phyloP scores from a whole-genome alignment of 2,113 vertebrate species.

The Triplophysa dalaica region DNA sequence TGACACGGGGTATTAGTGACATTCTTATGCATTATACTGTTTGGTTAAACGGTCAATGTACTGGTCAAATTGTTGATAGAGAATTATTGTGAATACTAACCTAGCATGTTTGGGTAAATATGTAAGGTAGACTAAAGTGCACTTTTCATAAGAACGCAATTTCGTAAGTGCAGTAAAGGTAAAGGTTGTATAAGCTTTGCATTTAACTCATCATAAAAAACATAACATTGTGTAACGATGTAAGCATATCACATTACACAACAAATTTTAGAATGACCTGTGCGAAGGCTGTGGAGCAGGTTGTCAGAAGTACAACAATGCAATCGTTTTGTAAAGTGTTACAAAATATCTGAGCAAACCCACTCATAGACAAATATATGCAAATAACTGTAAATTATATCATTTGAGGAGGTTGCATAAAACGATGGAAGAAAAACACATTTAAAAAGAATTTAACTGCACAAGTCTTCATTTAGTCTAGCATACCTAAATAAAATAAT shows the following conservation, averaged over 20 bases:
- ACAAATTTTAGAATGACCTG: neutral
- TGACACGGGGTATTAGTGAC: neutral
- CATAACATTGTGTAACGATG: neutral
- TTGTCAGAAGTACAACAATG: neutral
- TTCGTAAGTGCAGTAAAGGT: neutral
- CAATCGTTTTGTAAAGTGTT: too few species aligned
- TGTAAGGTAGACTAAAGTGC: constrained; percentile 1
- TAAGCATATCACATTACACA: neutral
- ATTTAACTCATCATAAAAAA: neutral
- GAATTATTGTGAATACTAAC: neutral
- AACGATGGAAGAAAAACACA: too few species aligned
- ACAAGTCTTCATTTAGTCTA: too few species aligned
- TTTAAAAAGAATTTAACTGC: too few species aligned
- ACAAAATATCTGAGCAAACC: too few species aligned
- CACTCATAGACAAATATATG: too few species aligned
- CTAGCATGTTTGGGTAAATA: neutral
- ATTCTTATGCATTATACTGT: neutral
- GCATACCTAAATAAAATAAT: too few species aligned
- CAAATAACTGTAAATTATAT: neutral
- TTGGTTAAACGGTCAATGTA: neutral
- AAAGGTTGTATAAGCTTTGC: constrained; percentile 31
- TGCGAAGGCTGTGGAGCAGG: neutral
- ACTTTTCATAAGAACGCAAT: constrained; percentile 16
- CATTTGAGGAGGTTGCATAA: too few species aligned
- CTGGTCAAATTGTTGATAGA: neutral